phyloP scores from a whole-genome alignment of 2,113 vertebrate species.

The Ifrita kowaldi region DNA sequence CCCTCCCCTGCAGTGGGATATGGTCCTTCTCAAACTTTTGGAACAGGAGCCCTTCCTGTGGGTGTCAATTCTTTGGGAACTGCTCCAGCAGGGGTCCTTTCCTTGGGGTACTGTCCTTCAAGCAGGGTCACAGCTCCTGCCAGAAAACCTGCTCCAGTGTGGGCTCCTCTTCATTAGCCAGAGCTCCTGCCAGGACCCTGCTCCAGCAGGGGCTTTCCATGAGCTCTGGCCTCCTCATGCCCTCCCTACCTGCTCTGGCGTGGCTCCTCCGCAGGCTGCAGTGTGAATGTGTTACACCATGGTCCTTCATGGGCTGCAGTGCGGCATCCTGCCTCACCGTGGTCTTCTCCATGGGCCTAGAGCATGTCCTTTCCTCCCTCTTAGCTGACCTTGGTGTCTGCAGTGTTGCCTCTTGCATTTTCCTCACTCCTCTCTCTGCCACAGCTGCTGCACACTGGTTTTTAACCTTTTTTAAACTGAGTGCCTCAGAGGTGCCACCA shows the following conservation, averaged over 20 bases:
- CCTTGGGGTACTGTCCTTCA: background rate
- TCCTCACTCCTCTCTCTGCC: background rate
- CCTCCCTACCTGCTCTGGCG: background rate
- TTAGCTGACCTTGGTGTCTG: background rate
- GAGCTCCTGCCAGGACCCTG: background rate
- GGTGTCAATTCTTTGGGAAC: background rate
- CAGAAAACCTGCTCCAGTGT: background rate
- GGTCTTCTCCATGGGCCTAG: background rate
- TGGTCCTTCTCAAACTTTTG: background rate
- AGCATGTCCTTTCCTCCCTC: background rate
- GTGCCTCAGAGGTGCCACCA: background rate
- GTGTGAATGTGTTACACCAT: background rate
- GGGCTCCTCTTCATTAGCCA: background rate
- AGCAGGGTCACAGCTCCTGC: background rate
- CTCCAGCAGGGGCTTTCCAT: background rate
- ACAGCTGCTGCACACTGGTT: background rate
- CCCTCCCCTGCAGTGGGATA: background rate
- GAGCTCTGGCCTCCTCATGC: background rate
- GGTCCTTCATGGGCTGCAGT: background rate
- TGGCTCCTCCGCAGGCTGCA: background rate
- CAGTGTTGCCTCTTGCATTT: background rate
- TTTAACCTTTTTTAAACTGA: background rate
- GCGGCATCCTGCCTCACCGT: background rate
- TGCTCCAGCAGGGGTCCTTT: background rate
- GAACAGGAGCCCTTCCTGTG: fast-evolving